These are phyloP conservation scores for Chloroclysta siterata DNA, from an alignment of 2,888 invertebrate genomes.

Conservation along the genomic window DNA sequence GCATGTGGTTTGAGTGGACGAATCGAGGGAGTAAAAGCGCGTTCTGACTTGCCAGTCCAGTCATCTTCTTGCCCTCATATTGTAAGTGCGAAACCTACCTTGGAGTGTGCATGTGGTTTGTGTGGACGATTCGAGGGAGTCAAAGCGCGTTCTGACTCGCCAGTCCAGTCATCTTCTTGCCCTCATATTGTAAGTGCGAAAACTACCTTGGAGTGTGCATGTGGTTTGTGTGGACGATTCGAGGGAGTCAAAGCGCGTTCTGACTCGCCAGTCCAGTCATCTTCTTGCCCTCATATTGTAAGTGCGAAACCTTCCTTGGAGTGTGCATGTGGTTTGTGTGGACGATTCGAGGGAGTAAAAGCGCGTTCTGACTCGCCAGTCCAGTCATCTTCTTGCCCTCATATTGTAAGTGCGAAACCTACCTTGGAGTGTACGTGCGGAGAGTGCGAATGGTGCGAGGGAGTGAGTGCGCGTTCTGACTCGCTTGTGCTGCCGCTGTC, in stretches of 20 bases:
- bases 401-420: background rate
- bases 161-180: background rate
- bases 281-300: no score
- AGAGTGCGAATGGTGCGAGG: constrained; percentile 69
- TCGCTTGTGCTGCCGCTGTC: constrained; percentile 81
- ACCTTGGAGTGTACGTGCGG: constrained; percentile 46
- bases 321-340: background rate
- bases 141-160: no score
- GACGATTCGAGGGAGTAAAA: background rate
- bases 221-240: background rate
- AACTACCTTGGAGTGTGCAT: background rate
- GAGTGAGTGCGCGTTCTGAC: constrained; percentile 84
- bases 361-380: background rate
- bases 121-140: background rate
- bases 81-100: background rate
- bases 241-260: background rate
- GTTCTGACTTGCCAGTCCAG: background rate
- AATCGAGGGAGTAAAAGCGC: no score
- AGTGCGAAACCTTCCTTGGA: background rate
- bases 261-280: background rate
- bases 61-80: no score
- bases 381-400: no score
- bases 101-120: background rate
- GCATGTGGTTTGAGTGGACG: no score
- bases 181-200: background rate